A percentile compares a stretch with the other conserved stretches of the same genome.
Evolutionary conservation across 2,113 vertebrate species (phyloP).

Genomic region (Castor canadensis): DNA sequence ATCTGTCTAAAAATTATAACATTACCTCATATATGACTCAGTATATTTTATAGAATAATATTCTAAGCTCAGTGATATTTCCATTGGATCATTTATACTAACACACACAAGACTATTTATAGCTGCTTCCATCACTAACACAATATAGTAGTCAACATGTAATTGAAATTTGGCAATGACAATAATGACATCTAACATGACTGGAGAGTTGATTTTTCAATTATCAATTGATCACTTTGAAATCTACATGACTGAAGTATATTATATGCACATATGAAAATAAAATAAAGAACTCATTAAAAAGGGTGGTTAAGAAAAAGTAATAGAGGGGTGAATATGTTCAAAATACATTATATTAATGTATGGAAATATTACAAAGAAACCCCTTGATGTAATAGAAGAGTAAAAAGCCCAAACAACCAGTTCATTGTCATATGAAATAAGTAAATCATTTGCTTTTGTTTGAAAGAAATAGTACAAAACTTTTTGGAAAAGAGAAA

Average conservation of each 20-base stretch:
- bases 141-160: not conserved
- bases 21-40: not conserved
- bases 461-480: not conserved
- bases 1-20: not conserved
- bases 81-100: not conserved
- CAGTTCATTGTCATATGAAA: rapidly evolving
- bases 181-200: not conserved
- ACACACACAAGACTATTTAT: not conserved
- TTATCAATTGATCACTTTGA: not conserved
- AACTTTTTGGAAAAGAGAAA: not conserved
- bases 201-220: not conserved
- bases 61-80: not conserved
- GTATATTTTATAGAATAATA: not conserved
- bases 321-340: no score
- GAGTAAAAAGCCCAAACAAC: not conserved
- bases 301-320: no score
- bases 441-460: not conserved
- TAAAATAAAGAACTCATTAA: no score
- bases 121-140: not conserved
- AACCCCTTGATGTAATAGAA: not conserved
- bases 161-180: not conserved
- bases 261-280: no score
- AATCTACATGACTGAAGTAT: not conserved
- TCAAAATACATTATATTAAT: not conserved
- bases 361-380: no score